Evolutionary conservation across 2,113 vertebrate genomes (phyloP).

Genomic region (Cyanoderma ruficeps): DNA sequence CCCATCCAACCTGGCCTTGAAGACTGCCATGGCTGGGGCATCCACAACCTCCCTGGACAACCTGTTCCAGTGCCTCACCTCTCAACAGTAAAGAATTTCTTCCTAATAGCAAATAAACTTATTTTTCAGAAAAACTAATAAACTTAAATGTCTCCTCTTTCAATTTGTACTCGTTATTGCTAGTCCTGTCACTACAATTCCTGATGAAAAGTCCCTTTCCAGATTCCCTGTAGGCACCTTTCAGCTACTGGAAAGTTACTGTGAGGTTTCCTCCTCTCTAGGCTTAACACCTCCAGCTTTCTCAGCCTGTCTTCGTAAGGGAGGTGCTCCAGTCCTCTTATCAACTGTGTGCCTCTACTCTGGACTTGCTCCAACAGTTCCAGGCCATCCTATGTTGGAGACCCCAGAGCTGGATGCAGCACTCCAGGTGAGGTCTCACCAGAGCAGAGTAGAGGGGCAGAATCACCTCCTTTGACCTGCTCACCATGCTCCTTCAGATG

Average conservation of each 20-base stretch:
- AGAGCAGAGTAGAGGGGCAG: background rate
- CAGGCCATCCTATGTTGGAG: background rate
- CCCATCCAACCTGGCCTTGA: background rate
- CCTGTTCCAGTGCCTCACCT: background rate
- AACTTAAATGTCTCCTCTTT: background rate
- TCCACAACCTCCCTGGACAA: background rate
- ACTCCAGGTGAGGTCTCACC: background rate
- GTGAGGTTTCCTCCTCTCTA: background rate
- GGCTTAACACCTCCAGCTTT: background rate
- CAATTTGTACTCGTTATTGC: background rate
- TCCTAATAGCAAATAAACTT: background rate
- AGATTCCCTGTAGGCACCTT: background rate
- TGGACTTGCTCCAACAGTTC: background rate
- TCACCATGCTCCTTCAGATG: background rate
- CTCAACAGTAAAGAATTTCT: background rate
- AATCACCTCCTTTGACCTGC: background rate
- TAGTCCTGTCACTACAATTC: background rate
- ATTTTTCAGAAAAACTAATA: no score
- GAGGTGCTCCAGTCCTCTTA: background rate
- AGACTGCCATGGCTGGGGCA: no score
- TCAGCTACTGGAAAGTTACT: background rate
- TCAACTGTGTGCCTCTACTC: background rate
- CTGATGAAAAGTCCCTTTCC: background rate
- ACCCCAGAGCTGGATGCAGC: background rate
- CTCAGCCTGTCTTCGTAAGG: fast-evolving